Base-by-base conservation (phyloP, 2,888 invertebrate genomes). In the Antheraea yamamai region DNA sequence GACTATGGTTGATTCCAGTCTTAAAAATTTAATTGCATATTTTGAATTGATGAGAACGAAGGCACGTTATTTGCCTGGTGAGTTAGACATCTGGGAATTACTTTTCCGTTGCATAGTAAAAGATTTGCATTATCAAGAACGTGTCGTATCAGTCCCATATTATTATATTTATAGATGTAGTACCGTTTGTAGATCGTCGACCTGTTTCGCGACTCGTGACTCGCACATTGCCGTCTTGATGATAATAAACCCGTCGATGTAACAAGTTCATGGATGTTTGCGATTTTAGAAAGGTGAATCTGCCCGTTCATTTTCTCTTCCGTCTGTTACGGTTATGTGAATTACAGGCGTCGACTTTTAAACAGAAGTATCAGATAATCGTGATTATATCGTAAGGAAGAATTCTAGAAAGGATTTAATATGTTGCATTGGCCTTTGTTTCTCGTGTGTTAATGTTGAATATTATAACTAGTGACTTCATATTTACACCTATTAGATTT, bases 101-200 rank as follows among this genome's bases (percentile, higher is more conserved):
- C 30, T 66, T 66, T 66, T 66, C 16, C 30, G 14, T 66, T 66
- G 30, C 26, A 18, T 66, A 66, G 14, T 66, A 30, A 66, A 16
- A 66, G 14, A 66, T 66, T 14, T 30, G 26, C 30, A 66, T 66
- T 26, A 30, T 30, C 30, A 26, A 66, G 64, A 30, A 30, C 70
- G 70, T 70, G 70, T 35, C 39, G 70, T 70, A 39, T 70, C 35
- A n/a, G n/a, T 26, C 16, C 3, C 51, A 26, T 58, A 20, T 39
- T 26, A 39, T 72, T 72, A 47, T 80, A 81, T 82, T 79, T 79
- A 82, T 80, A 76, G 74, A 77, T 77, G 23, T 55, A 55, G 74
- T 81, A 80, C 87, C 84, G 87, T 88, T 89, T 86, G 30, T 64
- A 83, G 88, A 82, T 81, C 90, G 82, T 85, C 84, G 87, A 89